Percentiles rank a stretch among this genome's conserved stretches.
phyloP scores from a whole-genome alignment of 2,888 invertebrate genomes.

The Pristionchus entomophagus region DNA sequence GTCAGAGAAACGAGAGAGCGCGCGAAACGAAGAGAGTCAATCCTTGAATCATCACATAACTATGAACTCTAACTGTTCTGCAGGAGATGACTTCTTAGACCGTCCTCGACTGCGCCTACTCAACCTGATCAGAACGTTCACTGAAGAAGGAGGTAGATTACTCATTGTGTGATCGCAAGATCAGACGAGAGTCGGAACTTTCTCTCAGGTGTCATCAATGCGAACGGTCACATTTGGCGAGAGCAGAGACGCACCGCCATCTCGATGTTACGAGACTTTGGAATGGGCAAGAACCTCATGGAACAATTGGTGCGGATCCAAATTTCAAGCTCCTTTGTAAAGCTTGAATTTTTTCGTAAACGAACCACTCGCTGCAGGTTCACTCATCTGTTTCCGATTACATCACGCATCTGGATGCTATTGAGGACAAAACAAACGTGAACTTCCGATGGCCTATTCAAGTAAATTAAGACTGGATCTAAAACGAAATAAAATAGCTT shows the following conservation, averaged over 20 bases:
- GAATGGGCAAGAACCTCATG: neutral
- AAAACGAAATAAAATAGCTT: neutral
- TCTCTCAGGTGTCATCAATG: too few relatives aligned
- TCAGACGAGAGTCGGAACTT: too few relatives aligned
- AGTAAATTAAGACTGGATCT: neutral
- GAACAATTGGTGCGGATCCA: neutral
- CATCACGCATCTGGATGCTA: neutral
- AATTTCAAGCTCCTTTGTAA: neutral
- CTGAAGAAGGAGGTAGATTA: neutral
- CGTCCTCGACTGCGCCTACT: neutral
- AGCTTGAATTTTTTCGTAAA: neutral
- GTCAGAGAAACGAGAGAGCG: too few relatives aligned
- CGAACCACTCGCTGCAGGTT: too few relatives aligned
- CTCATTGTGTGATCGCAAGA: too few relatives aligned
- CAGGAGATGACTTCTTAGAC: neutral
- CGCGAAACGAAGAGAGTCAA: too few relatives aligned
- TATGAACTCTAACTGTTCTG: too few relatives aligned
- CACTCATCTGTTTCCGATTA: neutral
- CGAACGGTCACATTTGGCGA: neutral
- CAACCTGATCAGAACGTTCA: neutral
- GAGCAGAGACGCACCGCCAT: neutral
- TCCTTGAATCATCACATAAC: too few relatives aligned
- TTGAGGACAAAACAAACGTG: neutral
- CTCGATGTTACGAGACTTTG: constrained; percentile 2
- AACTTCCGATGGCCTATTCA: constrained; percentile 14